Percentiles rank a stretch among this genome's conserved stretches.
These are phyloP conservation scores for Cartodere bifasciata DNA, from an alignment of 2,888 invertebrate species.

Conservation along the genomic window DNA sequence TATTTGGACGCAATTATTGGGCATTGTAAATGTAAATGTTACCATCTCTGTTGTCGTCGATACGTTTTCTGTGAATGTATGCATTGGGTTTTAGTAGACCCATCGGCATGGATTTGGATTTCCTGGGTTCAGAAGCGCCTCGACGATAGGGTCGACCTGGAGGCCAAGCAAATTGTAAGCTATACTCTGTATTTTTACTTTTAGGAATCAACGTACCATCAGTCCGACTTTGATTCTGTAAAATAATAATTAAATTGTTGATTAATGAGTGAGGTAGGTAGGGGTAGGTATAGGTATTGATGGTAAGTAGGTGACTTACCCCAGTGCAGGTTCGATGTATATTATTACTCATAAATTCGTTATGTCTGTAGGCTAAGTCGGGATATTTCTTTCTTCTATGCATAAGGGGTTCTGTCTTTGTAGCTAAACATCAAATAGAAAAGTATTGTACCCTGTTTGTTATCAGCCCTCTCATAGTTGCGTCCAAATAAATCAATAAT, in stretches of 20 bases:
- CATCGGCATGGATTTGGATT: conserved; percentile 83
- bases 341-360: conserved; percentile 60
- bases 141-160: conserved; percentile 36
- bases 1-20: conserved; percentile 4
- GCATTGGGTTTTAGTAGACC: conserved; percentile 60
- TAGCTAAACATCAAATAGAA: conserved; percentile 18
- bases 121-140: conserved; percentile 49
- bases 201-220: conserved; percentile 57
- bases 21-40: conserved; percentile 12
- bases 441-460: neutral
- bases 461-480: conserved; percentile 9
- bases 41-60: conserved; percentile 36
- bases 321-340: conserved; percentile 22
- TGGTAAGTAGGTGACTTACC: conserved; percentile 6
- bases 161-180: conserved; percentile 85
- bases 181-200: conserved; percentile 78
- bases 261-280: too few species aligned
- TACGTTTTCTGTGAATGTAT: conserved; percentile 36
- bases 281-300: conserved; percentile 7
- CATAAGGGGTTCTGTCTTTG: conserved; percentile 66
- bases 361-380: conserved; percentile 75
- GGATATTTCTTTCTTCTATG: conserved; percentile 83
- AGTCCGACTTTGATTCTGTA: conserved; percentile 44
- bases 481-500: conserved; percentile 6
- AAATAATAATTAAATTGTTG: too few species aligned